A percentile compares a stretch with the other conserved stretches of the same genome.
phyloP scores from a whole-genome alignment of 2,888 invertebrate genomes.

The Alviniconcha strummeri region DNA sequence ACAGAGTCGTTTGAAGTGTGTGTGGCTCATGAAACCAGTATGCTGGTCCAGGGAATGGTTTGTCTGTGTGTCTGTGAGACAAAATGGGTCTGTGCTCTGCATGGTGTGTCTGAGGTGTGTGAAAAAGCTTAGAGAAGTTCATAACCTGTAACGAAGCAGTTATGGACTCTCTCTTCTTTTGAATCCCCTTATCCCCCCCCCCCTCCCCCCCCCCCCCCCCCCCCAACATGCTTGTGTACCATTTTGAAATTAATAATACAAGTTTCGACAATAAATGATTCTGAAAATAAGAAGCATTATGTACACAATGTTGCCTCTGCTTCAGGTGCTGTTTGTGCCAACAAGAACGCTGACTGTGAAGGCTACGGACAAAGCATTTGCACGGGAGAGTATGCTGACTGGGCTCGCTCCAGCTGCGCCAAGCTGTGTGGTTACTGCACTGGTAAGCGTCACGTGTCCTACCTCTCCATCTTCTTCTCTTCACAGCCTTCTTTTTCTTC shows the following conservation, averaged over 20 bases:
- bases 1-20: no score
- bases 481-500: no score
- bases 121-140: no score
- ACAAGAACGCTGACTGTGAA: conserved; percentile 45
- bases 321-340: conserved; percentile 16
- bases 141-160: no score
- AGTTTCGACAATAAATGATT: background rate
- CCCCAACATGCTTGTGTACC: background rate
- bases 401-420: conserved; percentile 52
- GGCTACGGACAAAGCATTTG: conserved; percentile 48
- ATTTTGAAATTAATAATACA: background rate
- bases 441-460: background rate
- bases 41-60: background rate
- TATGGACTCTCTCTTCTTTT: no score
- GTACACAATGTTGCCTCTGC: background rate
- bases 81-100: background rate
- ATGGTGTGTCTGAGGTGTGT: background rate
- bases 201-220: background rate
- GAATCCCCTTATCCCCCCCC: background rate
- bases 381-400: conserved; percentile 47
- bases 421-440: conserved; percentile 47
- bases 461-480: no score
- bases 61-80: background rate
- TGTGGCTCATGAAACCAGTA: background rate
- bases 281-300: background rate